phyloP scores from a whole-genome alignment of 2,113 vertebrate species.

The Tor tambroides region DNA sequence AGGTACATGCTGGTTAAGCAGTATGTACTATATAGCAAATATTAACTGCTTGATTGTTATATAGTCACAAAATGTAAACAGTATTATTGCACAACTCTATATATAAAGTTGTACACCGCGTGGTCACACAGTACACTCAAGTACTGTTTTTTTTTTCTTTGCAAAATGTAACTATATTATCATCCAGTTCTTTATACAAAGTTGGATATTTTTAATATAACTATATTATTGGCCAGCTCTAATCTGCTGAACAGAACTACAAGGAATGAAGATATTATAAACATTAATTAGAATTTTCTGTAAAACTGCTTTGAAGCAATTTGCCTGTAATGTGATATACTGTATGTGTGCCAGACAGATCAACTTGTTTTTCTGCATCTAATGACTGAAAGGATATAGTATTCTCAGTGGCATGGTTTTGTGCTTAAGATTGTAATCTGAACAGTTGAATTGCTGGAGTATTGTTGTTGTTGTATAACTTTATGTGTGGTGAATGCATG shows the following conservation, averaged over 20 bases:
- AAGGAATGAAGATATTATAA: background rate
- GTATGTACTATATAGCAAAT: background rate
- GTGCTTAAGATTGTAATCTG: background rate
- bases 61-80: background rate
- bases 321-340: background rate
- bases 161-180: too few species aligned
- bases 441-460: background rate
- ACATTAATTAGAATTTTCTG: background rate
- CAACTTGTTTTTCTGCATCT: background rate
- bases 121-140: background rate
- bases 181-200: too few species aligned
- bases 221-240: too few species aligned
- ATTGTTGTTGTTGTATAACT: conserved; percentile 9
- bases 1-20: too few species aligned
- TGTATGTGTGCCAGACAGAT: background rate
- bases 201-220: background rate
- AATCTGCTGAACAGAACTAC: too few species aligned
- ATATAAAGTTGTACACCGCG: background rate
- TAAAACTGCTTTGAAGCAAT: background rate
- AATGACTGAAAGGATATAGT: background rate
- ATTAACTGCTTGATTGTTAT: background rate
- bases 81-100: background rate
- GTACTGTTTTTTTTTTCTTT: background rate
- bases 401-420: background rate
- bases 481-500: background rate